These are phyloP conservation scores for Platichthys stellatus DNA, from an alignment of 2,113 vertebrate species.

Conservation along the genomic window DNA sequence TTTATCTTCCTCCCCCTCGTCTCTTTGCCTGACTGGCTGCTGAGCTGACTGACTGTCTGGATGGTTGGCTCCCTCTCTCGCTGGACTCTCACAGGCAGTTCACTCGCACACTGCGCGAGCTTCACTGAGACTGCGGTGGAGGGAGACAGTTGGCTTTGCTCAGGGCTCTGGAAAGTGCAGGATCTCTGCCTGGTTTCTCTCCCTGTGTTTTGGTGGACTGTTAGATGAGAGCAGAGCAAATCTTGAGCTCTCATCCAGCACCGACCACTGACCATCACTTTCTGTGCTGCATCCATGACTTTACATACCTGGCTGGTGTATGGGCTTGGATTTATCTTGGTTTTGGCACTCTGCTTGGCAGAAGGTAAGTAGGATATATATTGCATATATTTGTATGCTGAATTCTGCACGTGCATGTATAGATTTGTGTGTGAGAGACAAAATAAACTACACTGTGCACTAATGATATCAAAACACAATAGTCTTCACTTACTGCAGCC, in stretches of 20 bases:
- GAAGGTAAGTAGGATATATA: conserved; percentile 72
- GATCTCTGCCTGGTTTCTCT: conserved; percentile 44
- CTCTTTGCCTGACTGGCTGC: conserved; percentile 72
- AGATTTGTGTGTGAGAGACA: conserved; percentile 1
- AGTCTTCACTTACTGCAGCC: conserved; percentile 12
- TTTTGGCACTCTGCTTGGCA: conserved; percentile 71
- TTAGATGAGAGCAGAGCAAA: conserved; percentile 60
- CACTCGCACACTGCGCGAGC: conserved; percentile 48
- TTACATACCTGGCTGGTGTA: conserved; percentile 77
- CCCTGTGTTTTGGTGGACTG: conserved; percentile 51
- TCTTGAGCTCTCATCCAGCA: conserved; percentile 37
- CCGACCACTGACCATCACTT: conserved; percentile 52
- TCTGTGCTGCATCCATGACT: conserved; percentile 83
- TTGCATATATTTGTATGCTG: background rate
- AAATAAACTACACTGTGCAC: background rate
- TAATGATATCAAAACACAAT: conserved; percentile 23
- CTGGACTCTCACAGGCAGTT: conserved; percentile 60
- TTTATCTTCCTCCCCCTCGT: conserved; percentile 61
- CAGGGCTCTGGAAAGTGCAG: conserved; percentile 59
- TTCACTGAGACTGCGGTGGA: conserved; percentile 53
- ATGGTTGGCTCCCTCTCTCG: conserved; percentile 67
- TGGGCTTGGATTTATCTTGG: conserved; percentile 78
- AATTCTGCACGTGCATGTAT: background rate
- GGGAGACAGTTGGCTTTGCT: conserved; percentile 50
- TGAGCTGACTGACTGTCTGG: conserved; percentile 73